These are phyloP conservation scores for Anguilla japonica DNA, from an alignment of 2,113 vertebrate genomes.

Conservation along the genomic window DNA sequence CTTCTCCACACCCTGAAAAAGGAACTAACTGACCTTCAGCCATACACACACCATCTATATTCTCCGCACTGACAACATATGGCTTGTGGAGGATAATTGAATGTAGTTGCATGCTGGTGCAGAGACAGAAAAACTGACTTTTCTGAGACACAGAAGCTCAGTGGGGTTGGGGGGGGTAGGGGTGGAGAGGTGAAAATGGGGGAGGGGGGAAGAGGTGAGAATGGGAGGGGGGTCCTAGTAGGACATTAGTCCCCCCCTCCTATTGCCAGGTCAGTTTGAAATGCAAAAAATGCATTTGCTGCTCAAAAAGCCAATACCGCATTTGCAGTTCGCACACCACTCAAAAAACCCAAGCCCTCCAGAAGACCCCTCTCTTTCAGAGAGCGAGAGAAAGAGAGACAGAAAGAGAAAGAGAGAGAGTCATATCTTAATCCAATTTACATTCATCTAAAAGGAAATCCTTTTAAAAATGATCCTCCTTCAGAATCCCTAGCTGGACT, in stretches of 20 bases:
- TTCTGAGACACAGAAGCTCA: constrained; percentile 51
- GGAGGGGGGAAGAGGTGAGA: too few species aligned
- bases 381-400: background rate
- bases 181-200: too few species aligned
- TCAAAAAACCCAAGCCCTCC: background rate
- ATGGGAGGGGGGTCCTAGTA: too few species aligned
- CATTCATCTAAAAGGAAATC: background rate
- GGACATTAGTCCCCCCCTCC: too few species aligned
- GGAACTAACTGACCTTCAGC: constrained; percentile 63
- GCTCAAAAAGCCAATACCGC: background rate
- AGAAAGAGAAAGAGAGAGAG: background rate
- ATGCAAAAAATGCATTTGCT: background rate
- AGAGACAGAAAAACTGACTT: constrained; percentile 42
- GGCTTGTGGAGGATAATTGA: constrained; percentile 71
- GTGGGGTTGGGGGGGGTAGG: constrained; percentile 57
- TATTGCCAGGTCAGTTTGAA: background rate
- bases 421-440: constrained; percentile 4
- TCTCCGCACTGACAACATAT: constrained; percentile 61
- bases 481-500: background rate
- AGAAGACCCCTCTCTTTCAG: background rate
- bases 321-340: background rate
- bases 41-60: constrained; percentile 64
- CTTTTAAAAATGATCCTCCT: background rate
- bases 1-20: constrained; percentile 48
- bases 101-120: constrained; percentile 66